These are phyloP conservation scores for Coranthus polyacanthus DNA, from an alignment of 2,797 vertebrate species.

Conservation along the genomic window DNA sequence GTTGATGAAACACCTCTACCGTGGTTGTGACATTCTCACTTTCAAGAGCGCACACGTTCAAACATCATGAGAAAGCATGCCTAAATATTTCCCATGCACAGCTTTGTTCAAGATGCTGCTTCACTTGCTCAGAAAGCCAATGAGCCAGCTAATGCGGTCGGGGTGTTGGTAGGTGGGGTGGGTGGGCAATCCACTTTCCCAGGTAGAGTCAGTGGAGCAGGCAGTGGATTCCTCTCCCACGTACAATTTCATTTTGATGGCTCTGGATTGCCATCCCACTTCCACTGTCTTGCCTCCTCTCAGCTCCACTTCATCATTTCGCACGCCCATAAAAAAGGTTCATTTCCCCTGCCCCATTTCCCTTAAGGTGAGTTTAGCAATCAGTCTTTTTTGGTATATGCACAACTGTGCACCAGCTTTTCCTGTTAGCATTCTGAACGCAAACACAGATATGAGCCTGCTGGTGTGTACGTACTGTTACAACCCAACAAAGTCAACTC, in stretches of 20 bases:
- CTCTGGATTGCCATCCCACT: conserved; percentile 43
- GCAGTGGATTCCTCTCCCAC: conserved; percentile 55
- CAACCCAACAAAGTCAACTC: conserved; percentile 47
- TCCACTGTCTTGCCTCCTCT: conserved; percentile 46
- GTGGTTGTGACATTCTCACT: conserved; percentile 56
- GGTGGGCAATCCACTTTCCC: conserved; percentile 57
- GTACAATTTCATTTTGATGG: conserved; percentile 66
- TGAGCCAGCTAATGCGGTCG: conserved; percentile 61
- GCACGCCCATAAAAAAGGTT: conserved; percentile 43
- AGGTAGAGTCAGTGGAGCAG: conserved; percentile 62
- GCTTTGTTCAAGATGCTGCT: conserved; percentile 41
- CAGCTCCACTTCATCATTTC: conserved; percentile 66
- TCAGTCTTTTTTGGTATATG: conserved; percentile 45
- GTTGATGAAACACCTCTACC: conserved; percentile 65
- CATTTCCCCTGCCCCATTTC: conserved; percentile 65
- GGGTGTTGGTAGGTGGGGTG: background rate
- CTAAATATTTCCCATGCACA: conserved; percentile 44
- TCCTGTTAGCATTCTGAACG: conserved; percentile 23
- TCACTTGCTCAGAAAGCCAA: conserved; percentile 58
- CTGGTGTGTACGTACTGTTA: conserved; percentile 11
- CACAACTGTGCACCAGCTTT: conserved; percentile 16
- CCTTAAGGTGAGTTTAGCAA: conserved; percentile 65
- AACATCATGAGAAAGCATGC: conserved; percentile 32
- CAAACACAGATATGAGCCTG: conserved; percentile 21
- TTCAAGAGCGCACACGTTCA: conserved; percentile 18